These are phyloP conservation scores for Pycnomerus fuliginosus DNA, from an alignment of 2,888 invertebrate genomes.

Conservation along the genomic window DNA sequence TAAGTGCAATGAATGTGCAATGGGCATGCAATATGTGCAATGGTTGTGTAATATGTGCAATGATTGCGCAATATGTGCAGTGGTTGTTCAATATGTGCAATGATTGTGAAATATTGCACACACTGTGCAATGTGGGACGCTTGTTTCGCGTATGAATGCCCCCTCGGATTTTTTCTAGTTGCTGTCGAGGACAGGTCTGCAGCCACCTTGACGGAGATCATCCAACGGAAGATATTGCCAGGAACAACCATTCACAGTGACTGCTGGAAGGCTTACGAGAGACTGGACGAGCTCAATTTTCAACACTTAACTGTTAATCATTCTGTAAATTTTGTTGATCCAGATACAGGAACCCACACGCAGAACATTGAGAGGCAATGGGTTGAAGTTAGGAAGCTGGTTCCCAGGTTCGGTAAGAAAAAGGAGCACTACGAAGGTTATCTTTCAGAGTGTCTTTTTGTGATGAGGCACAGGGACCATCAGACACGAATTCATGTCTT, in stretches of 20 bases:
- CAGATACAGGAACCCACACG: constrained; percentile 29
- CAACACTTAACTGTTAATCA: constrained; percentile 29
- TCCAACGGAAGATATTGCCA: constrained; percentile 27
- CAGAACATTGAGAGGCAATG: constrained; percentile 30
- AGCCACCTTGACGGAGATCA: constrained; percentile 19
- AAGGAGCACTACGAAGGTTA: constrained; percentile 2
- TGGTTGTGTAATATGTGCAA: too few relatives aligned
- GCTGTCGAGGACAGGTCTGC: constrained; percentile 5
- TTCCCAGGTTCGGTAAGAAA: constrained; percentile 20
- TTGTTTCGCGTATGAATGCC: too few relatives aligned
- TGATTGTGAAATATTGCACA: too few relatives aligned
- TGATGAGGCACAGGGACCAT: too few relatives aligned
- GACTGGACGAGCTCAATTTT: constrained; percentile 22
- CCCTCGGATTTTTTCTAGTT: constrained; percentile 20
- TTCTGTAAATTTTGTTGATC: constrained; percentile 28
- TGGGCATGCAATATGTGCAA: too few relatives aligned
- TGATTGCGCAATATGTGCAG: too few relatives aligned
- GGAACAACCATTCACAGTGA: constrained; percentile 33
- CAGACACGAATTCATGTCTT: too few relatives aligned
- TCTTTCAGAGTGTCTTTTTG: constrained; percentile 2
- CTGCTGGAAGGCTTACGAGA: too few relatives aligned
- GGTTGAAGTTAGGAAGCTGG: constrained; percentile 19
- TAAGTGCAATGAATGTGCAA: too few relatives aligned
- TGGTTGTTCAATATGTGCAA: too few relatives aligned
- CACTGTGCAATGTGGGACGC: too few relatives aligned